A percentile compares a stretch with the other conserved stretches of the same genome.
Conservation (phyloP, 2,113 vertebrate species). For the Eupsittula cactorum region DNA sequence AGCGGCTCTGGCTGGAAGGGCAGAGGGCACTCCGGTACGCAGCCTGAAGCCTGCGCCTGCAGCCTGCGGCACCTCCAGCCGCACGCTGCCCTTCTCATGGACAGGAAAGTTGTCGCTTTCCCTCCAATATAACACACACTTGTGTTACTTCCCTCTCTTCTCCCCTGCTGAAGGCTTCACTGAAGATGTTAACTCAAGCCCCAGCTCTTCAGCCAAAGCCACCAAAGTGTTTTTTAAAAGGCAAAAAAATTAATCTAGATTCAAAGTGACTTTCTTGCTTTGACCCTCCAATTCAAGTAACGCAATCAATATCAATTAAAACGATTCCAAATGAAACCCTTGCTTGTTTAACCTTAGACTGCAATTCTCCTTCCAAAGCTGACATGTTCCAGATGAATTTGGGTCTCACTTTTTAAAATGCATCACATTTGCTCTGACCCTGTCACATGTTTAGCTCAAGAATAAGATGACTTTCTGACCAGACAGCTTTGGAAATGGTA, state of each 20-base stretch:
- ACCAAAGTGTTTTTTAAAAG: background rate
- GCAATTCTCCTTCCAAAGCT: slow-evolving; percentile 13
- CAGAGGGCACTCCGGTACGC: background rate
- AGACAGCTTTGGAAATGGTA: slow-evolving; percentile 36
- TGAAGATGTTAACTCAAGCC: background rate
- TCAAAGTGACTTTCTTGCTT: background rate
- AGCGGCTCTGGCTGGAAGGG: background rate
- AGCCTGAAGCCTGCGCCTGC: background rate
- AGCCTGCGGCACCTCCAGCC: background rate
- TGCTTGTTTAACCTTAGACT: slow-evolving; percentile 63
- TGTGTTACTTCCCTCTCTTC: background rate
- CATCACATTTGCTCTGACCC: slow-evolving; percentile 14
- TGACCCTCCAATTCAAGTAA: slow-evolving; percentile 24
- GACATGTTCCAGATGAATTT: slow-evolving; percentile 45
- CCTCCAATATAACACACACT: background rate
- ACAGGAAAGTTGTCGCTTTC: background rate
- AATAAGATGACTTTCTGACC: slow-evolving; percentile 47
- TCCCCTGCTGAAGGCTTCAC: background rate
- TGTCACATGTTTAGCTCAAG: background rate
- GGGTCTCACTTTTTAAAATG: slow-evolving; percentile 15
- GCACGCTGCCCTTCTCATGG: background rate
- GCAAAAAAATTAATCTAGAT: background rate
- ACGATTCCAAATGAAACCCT: slow-evolving; percentile 52
- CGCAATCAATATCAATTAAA: slow-evolving; percentile 55
- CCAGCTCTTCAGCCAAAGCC: background rate